These are phyloP conservation scores for Patagioenas fasciata DNA, from an alignment of 2,113 vertebrate species.

Conservation along the genomic window DNA sequence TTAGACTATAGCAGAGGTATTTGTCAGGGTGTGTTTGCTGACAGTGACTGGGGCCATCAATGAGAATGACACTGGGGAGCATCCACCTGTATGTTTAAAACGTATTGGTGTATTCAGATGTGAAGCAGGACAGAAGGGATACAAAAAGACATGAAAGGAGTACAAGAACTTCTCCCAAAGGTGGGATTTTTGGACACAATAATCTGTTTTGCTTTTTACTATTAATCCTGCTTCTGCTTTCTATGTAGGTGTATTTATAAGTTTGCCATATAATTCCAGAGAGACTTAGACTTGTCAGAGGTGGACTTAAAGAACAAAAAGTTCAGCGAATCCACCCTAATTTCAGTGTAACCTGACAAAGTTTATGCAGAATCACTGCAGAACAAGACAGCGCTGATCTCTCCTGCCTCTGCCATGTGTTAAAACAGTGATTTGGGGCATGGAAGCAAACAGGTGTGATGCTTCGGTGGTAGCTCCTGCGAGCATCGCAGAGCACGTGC, in stretches of 20 bases:
- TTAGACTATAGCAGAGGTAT: neutral
- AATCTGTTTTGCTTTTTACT: neutral
- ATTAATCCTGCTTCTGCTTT: neutral
- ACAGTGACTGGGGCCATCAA: neutral
- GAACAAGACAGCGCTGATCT: neutral
- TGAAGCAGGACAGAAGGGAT: neutral
- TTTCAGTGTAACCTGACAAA: neutral
- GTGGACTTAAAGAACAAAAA: neutral
- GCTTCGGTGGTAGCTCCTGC: neutral
- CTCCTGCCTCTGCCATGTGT: rapidly evolving
- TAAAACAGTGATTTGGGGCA: neutral
- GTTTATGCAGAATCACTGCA: neutral
- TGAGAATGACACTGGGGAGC: neutral
- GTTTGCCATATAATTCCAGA: neutral
- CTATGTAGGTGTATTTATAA: neutral
- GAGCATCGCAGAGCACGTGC: neutral
- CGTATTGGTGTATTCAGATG: neutral
- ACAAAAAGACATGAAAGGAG: neutral
- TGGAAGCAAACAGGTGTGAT: rapidly evolving
- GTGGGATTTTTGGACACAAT: neutral
- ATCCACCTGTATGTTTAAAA: neutral
- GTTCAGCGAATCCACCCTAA: neutral
- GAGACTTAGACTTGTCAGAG: neutral
- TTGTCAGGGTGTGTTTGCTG: slow-evolving; percentile 3
- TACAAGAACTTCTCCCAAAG: neutral